These are phyloP conservation scores for Sandelia bainsii DNA, from an alignment of 2,797 vertebrate genomes.

Conservation along the genomic window DNA sequence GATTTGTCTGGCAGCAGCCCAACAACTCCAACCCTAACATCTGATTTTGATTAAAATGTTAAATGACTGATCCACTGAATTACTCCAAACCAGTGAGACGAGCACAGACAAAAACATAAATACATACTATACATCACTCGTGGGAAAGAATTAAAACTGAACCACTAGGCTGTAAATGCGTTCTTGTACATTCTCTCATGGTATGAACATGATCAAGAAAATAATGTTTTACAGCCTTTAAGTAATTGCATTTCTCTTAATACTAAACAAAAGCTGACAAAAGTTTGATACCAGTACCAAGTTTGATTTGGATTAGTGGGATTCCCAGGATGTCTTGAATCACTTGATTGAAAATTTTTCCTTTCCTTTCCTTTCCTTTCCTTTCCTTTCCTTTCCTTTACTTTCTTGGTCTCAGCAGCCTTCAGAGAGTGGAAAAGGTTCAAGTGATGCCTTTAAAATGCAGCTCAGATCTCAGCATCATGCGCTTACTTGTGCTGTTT, in stretches of 20 bases:
- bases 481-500: constrained; percentile 39
- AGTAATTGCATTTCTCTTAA: neutral
- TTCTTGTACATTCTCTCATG: neutral
- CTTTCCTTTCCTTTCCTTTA: no score
- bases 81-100: no score
- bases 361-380: no score
- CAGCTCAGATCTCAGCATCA: constrained; percentile 48
- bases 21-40: no score
- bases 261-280: neutral
- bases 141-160: neutral
- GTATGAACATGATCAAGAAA: no score
- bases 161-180: no score
- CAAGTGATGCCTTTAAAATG: constrained; percentile 50
- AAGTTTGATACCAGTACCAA: neutral
- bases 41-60: no score
- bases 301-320: neutral
- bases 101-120: neutral
- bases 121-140: neutral
- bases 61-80: no score
- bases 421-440: constrained; percentile 16
- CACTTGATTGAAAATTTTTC: constrained; percentile 23
- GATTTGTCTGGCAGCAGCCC: no score
- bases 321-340: constrained; percentile 6
- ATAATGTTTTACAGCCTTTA: neutral
- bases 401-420: constrained; percentile 16